Percentiles rank a stretch among this genome's conserved stretches.
These are phyloP conservation scores for Solea solea DNA, from an alignment of 2,113 vertebrate genomes.

Conservation along the genomic window DNA sequence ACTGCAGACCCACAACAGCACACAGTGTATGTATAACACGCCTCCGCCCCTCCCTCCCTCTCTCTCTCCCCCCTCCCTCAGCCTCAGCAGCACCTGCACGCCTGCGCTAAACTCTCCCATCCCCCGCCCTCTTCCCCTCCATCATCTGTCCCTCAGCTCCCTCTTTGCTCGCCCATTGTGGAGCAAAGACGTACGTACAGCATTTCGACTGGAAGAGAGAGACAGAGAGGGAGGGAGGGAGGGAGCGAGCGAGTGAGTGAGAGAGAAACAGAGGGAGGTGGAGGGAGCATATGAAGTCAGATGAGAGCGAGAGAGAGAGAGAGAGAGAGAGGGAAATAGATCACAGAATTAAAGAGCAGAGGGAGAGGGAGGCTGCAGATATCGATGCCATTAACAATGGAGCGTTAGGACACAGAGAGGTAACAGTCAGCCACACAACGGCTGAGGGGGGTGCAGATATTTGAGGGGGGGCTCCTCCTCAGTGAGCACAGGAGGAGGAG, in stretches of 20 bases:
- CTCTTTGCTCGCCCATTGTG: constrained; percentile 72
- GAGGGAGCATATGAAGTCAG: constrained; percentile 31
- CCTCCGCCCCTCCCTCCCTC: background rate
- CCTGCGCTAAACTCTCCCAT: constrained; percentile 70
- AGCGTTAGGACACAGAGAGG: constrained; percentile 64
- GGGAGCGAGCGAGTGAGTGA: constrained; percentile 26
- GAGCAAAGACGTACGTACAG: constrained; percentile 56
- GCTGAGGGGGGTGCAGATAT: constrained; percentile 66
- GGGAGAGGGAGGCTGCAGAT: constrained; percentile 61
- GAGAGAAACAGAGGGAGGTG: constrained; percentile 19
- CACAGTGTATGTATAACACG: constrained; percentile 32
- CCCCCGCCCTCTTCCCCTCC: constrained; percentile 51
- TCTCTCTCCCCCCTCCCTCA: constrained; percentile 15
- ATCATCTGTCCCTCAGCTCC: constrained; percentile 76
- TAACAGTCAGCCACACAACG: constrained; percentile 60
- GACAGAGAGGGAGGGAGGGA: constrained; percentile 25
- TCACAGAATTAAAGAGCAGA: constrained; percentile 32
- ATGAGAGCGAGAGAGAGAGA: constrained; percentile 35
- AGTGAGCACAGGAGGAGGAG: constrained; percentile 51
- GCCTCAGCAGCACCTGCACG: constrained; percentile 70
- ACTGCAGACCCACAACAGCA: constrained; percentile 37
- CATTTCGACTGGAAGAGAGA: constrained; percentile 45
- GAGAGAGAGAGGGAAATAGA: constrained; percentile 22
- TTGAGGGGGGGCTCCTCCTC: constrained; percentile 68
- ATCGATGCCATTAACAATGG: constrained; percentile 74